Conservation (phyloP, 2,888 invertebrate genomes). For the Agapostemon virescens region DNA sequence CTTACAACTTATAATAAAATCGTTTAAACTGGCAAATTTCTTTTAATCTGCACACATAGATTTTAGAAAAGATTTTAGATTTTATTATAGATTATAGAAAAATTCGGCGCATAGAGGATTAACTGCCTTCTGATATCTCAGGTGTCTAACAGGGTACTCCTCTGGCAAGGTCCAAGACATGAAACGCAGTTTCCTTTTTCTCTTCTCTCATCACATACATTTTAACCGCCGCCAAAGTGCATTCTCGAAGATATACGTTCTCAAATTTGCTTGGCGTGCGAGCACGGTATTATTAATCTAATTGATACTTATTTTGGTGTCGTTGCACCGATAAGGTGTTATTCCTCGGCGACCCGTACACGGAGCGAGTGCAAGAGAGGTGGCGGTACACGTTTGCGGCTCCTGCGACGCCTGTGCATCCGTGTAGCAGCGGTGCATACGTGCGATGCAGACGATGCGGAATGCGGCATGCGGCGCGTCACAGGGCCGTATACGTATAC, state of each 20-base stretch:
- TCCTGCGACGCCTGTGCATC: constrained; percentile 53
- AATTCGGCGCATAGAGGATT: too few species aligned
- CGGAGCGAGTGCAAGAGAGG: constrained; percentile 13
- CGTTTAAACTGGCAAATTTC: too few species aligned
- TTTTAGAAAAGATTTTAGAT: too few species aligned
- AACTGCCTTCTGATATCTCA: too few species aligned
- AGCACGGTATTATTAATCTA: neutral
- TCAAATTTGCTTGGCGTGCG: neutral
- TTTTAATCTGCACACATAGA: too few species aligned
- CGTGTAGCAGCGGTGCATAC: constrained; percentile 61
- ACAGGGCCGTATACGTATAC: constrained; percentile 47
- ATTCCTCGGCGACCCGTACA: constrained; percentile 43
- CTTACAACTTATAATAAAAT: too few species aligned
- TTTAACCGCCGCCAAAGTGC: too few species aligned
- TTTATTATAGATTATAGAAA: too few species aligned
- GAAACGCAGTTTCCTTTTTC: too few species aligned
- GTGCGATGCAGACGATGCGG: constrained; percentile 66
- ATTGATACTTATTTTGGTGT: constrained; percentile 44
- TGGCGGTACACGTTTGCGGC: constrained; percentile 53
- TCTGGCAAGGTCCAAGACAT: too few species aligned
- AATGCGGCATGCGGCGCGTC: constrained; percentile 66
- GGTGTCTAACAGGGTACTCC: too few species aligned
- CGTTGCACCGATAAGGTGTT: constrained; percentile 36
- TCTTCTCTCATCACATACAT: too few species aligned
- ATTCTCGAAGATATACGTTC: neutral